Percentiles rank a stretch among this genome's conserved stretches.
phyloP scores from a whole-genome alignment of 2,888 invertebrate species.

The Mongoloraphidia duomilia region DNA sequence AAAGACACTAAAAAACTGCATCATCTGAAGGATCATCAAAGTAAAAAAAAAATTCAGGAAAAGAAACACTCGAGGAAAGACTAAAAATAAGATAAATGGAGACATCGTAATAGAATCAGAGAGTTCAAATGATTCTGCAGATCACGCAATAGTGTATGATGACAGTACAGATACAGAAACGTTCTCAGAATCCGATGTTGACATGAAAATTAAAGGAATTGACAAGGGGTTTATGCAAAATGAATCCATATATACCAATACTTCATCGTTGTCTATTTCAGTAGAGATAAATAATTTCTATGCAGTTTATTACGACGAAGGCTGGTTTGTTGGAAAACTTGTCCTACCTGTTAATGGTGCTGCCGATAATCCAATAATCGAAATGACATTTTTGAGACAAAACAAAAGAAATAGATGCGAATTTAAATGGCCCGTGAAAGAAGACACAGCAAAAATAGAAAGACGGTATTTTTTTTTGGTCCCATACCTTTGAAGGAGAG shows the following conservation, averaged over 20 bases:
- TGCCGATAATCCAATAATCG: conserved; percentile 1
- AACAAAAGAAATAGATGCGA: conserved; percentile 1
- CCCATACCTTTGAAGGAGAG: not conserved
- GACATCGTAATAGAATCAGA: too few species aligned
- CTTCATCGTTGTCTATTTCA: too few species aligned
- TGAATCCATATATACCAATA: too few species aligned
- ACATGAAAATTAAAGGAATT: too few species aligned
- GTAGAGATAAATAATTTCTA: not conserved
- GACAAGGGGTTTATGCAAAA: too few species aligned
- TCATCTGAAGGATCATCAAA: not conserved
- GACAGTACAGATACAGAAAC: not conserved
- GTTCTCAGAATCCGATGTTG: too few species aligned
- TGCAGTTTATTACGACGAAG: conserved; percentile 1
- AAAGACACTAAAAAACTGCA: conserved; percentile 1
- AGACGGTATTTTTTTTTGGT: not conserved
- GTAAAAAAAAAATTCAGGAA: not conserved
- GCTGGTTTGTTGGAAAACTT: conserved; percentile 4
- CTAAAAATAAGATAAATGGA: too few species aligned
- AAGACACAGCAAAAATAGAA: too few species aligned
- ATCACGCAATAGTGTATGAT: not conserved
- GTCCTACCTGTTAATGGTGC: not conserved
- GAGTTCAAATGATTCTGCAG: not conserved
- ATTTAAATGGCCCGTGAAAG: not conserved
- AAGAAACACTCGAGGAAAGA: too few species aligned
- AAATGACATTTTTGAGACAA: too few species aligned